Percentiles rank a stretch among this genome's conserved stretches.
These are phyloP conservation scores for Cichladusa arquata DNA, from an alignment of 2,113 vertebrate species.

Conservation along the genomic window DNA sequence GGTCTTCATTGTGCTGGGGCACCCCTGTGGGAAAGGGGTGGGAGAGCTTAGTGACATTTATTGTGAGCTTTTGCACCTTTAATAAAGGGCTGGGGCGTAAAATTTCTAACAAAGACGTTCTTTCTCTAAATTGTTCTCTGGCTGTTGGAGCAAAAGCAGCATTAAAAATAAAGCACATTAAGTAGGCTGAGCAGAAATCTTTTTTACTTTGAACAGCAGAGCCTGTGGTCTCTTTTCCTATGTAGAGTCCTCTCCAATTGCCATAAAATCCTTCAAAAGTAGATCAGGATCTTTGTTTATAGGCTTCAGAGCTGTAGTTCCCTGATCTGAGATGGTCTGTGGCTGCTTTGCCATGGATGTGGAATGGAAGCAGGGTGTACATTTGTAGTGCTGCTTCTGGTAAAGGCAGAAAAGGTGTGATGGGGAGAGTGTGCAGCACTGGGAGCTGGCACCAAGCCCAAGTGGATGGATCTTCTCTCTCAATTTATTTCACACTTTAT, in stretches of 20 bases:
- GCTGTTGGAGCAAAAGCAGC: background rate
- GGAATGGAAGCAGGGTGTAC: background rate
- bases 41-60: background rate
- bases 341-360: background rate
- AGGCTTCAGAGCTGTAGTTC: background rate
- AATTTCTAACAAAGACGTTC: slow-evolving; percentile 35
- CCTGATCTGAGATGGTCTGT: background rate
- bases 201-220: background rate
- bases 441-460: background rate
- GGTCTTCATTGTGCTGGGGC: background rate
- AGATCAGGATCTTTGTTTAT: background rate
- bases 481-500: background rate
- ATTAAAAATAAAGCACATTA: slow-evolving; percentile 18
- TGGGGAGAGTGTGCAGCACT: fast-evolving
- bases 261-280: background rate
- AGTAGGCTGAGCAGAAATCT: slow-evolving; percentile 30
- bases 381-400: background rate
- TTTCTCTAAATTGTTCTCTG: slow-evolving; percentile 5
- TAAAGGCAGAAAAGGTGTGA: background rate
- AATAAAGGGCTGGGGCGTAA: slow-evolving; percentile 8
- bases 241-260: background rate
- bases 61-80: slow-evolving; percentile 31
- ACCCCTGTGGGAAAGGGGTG: slow-evolving; percentile 15
- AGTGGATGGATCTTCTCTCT: background rate
- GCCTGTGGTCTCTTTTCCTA: background rate